phyloP scores from a whole-genome alignment of 2,113 vertebrate genomes.

The Sinocyclocheilus anshuiensis region DNA sequence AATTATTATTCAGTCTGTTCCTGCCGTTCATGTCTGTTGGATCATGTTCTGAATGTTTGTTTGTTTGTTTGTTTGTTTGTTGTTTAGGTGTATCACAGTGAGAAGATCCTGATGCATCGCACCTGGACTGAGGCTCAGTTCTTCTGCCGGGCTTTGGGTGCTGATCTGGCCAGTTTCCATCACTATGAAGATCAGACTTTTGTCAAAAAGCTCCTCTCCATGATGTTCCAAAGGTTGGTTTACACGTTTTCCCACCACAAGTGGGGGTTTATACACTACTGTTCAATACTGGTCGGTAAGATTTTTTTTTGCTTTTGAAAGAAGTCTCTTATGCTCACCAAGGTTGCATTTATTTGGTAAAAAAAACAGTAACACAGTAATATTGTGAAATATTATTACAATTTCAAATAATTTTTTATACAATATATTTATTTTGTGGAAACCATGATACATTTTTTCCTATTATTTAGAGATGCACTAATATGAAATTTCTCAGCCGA shows the following conservation, averaged over 20 bases:
- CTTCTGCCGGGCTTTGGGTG: conserved; percentile 89
- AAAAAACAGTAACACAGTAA: not conserved
- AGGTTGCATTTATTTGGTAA: not conserved
- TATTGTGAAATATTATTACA: not conserved
- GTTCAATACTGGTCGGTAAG: too few species aligned
- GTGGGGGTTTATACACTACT: not conserved
- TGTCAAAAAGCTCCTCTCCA: conserved; percentile 82
- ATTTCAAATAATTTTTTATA: not conserved
- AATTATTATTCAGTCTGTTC: not conserved
- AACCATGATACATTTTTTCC: too few species aligned
- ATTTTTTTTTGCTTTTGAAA: too few species aligned
- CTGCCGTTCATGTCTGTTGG: not conserved
- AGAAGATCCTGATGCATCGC: conserved; percentile 90
- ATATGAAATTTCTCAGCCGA: too few species aligned
- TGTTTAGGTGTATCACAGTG: conserved; percentile 89
- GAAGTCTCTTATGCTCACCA: not conserved
- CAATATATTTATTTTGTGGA: too few species aligned
- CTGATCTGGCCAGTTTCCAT: conserved; percentile 90
- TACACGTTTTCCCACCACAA: not conserved
- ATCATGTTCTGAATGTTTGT: not conserved
- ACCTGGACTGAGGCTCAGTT: conserved; percentile 90
- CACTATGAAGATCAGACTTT: conserved; percentile 88
- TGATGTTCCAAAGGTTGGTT: conserved; percentile 88
- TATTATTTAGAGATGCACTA: too few species aligned
- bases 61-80: not conserved